A percentile compares a stretch with the other conserved stretches of the same genome.
Conservation (phyloP, 2,113 vertebrate species). For the Pao palembangensis region DNA sequence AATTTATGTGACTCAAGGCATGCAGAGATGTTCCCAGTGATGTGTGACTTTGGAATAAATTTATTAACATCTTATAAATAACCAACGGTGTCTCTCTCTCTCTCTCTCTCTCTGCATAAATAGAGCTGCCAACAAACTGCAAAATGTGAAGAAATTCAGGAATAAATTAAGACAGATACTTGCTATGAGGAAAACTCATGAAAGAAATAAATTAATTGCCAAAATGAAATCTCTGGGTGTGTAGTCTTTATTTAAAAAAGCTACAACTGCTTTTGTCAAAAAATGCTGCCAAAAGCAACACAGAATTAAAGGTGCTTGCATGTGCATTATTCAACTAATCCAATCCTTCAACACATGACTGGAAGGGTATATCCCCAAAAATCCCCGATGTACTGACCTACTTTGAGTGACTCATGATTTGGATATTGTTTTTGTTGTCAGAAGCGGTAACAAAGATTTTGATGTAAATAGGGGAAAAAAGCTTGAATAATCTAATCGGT, state of each 20-base stretch:
- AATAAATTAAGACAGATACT: background rate
- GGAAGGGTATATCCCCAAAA: too few relatives aligned
- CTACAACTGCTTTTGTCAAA: background rate
- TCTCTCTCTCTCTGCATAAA: too few relatives aligned
- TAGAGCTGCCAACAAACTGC: too few relatives aligned
- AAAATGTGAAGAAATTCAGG: background rate
- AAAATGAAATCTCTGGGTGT: background rate
- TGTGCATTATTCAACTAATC: conserved; percentile 23
- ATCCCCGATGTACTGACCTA: too few relatives aligned
- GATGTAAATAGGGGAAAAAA: conserved; percentile 46
- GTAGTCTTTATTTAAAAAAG: background rate
- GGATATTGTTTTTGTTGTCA: too few relatives aligned
- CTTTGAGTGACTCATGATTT: too few relatives aligned
- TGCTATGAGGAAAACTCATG: background rate
- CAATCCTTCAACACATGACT: too few relatives aligned
- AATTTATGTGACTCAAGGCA: conserved; percentile 43
- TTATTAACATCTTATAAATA: background rate
- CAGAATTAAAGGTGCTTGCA: background rate
- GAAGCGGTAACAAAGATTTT: conserved; percentile 11
- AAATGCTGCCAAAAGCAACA: background rate
- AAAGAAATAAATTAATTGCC: background rate
- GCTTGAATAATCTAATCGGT: too few relatives aligned
- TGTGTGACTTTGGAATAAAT: conserved; percentile 4
- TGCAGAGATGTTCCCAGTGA: conserved; percentile 45
- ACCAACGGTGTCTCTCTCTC: too few relatives aligned